These are phyloP conservation scores for Trissonchulus sp. DNA, from an alignment of 2,888 invertebrate genomes.

Conservation along the genomic window DNA sequence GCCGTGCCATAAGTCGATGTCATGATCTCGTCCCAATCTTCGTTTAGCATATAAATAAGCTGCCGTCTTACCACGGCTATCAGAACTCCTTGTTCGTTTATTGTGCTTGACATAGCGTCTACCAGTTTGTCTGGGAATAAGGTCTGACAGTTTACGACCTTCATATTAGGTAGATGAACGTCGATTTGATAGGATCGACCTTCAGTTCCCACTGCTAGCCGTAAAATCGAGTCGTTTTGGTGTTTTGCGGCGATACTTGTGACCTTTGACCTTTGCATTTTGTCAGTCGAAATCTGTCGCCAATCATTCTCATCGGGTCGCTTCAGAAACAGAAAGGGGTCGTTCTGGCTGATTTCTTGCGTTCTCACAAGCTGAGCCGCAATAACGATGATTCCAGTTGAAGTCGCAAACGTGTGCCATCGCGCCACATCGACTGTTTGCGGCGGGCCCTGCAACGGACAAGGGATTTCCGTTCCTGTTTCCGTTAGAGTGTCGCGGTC, in stretches of 20 bases:
- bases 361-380: constrained; percentile 9
- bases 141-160: background rate
- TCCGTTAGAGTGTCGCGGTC: background rate
- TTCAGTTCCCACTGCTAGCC: background rate
- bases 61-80: background rate
- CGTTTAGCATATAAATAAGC: background rate
- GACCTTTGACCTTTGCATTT: background rate
- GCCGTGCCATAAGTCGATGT: background rate
- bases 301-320: background rate
- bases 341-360: background rate
- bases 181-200: constrained; percentile 6
- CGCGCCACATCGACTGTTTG: background rate
- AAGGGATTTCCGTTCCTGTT: background rate
- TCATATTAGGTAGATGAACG: background rate
- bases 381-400: background rate
- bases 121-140: constrained; percentile 1
- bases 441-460: background rate
- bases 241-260: background rate
- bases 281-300: background rate
- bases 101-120: background rate
- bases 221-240: background rate
- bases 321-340: background rate
- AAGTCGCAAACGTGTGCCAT: background rate
- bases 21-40: background rate
- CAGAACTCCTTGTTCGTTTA: background rate